Conservation (phyloP, 1,140 invertebrate genomes). For the Dinoponera quadriceps region DNA sequence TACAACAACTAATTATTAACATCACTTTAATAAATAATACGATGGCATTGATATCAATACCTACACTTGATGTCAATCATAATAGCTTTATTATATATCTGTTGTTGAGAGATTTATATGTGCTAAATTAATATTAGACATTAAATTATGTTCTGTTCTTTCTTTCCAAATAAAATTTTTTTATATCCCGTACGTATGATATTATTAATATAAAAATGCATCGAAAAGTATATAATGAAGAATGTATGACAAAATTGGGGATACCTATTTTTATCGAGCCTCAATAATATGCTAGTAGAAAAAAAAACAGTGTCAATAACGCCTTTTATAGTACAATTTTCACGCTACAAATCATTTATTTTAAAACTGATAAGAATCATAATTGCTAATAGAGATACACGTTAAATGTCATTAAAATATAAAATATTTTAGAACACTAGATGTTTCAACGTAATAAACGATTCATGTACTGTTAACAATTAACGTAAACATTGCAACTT, state of each 20-base stretch:
- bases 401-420: not conserved
- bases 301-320: constrained; percentile 15
- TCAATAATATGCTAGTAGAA: constrained; percentile 9
- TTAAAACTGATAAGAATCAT: constrained; percentile 4
- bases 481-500: not conserved
- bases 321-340: not conserved
- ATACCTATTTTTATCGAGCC: constrained; percentile 26
- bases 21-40: constrained; percentile 79
- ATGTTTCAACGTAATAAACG: too few relatives aligned
- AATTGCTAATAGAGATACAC: not conserved
- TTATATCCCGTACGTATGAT: constrained; percentile 33
- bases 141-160: constrained; percentile 65
- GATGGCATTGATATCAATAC: constrained; percentile 69
- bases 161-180: constrained; percentile 55
- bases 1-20: constrained; percentile 80
- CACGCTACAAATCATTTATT: not conserved
- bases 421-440: not conserved
- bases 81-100: constrained; percentile 60
- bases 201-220: constrained; percentile 29
- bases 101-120: constrained; percentile 56
- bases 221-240: constrained; percentile 12
- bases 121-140: constrained; percentile 57
- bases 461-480: not conserved
- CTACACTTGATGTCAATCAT: constrained; percentile 42
- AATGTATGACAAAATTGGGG: not conserved